These are phyloP conservation scores for Orthosia incerta DNA, from an alignment of 2,888 invertebrate species.

Conservation along the genomic window DNA sequence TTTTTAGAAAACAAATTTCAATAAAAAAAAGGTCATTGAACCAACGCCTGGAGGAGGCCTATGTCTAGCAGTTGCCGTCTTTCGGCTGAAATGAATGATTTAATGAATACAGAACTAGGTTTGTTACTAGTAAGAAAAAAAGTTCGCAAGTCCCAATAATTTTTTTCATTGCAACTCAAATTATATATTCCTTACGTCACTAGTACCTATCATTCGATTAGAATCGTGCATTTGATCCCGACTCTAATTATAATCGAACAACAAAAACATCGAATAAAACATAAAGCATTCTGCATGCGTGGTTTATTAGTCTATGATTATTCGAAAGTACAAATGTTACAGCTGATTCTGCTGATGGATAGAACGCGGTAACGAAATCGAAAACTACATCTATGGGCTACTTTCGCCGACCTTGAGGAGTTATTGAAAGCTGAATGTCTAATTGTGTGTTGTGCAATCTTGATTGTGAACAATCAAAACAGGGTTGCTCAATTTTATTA, in stretches of 20 bases:
- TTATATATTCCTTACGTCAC: slow-evolving; percentile 44
- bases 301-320: slow-evolving; percentile 16
- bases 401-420: slow-evolving; percentile 83
- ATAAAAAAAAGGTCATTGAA: too few relatives aligned
- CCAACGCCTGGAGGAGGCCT: too few relatives aligned
- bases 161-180: slow-evolving; percentile 18
- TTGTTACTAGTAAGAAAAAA: too few relatives aligned
- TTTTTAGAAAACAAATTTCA: too few relatives aligned
- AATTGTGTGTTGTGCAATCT: slow-evolving; percentile 79
- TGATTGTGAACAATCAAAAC: slow-evolving; percentile 78
- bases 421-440: slow-evolving; percentile 77
- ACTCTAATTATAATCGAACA: slow-evolving; percentile 46
- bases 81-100: too few relatives aligned
- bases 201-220: slow-evolving; percentile 29
- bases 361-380: slow-evolving; percentile 73
- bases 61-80: too few relatives aligned
- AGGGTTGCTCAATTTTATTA: slow-evolving; percentile 75
- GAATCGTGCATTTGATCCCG: slow-evolving; percentile 53
- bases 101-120: too few relatives aligned
- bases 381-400: slow-evolving; percentile 68
- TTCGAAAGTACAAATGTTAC: slow-evolving; percentile 46
- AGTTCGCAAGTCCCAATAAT: too few relatives aligned
- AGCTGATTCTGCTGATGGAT: slow-evolving; percentile 47
- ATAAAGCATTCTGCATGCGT: slow-evolving; percentile 45
- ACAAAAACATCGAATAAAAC: slow-evolving; percentile 43